Percentiles rank a stretch among this genome's conserved stretches.
Conservation (phyloP, 2,797 vertebrate species). For the Oceanodroma leucorhoa region DNA sequence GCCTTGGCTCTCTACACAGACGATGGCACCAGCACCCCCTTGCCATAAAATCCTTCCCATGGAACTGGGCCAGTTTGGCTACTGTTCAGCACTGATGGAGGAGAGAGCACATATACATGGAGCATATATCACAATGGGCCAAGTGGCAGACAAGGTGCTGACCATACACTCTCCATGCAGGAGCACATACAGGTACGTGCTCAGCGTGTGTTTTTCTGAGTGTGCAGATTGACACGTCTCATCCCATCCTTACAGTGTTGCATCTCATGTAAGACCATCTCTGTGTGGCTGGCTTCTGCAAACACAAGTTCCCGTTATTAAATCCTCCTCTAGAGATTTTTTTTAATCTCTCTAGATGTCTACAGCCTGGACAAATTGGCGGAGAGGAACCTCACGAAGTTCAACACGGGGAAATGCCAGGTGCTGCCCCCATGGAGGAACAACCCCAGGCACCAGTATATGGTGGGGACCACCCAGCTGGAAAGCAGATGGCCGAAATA, state of each 20-base stretch:
- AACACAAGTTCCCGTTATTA: not conserved
- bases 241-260: too few relatives aligned
- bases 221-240: fast-evolving
- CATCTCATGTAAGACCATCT: not conserved
- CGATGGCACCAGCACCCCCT: not conserved
- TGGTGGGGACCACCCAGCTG: not conserved
- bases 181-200: fast-evolving
- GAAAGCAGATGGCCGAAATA: not conserved
- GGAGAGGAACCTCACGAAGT: not conserved
- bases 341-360: not conserved
- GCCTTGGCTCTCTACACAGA: too few relatives aligned
- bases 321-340: not conserved
- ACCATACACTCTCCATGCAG: not conserved
- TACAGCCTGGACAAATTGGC: not conserved
- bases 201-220: not conserved
- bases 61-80: fast-evolving
- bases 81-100: not conserved
- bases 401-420: not conserved
- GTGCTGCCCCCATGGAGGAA: not conserved
- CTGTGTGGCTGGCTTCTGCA: not conserved
- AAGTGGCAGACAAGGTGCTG: not conserved
- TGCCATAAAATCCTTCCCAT: not conserved
- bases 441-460: fast-evolving
- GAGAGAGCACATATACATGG: fast-evolving
- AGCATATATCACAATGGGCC: fast-evolving